Evolutionary conservation across 1,140 invertebrate species (phyloP), one percentile per base, ranked within the genome.

Genomic region (Hormaphis cornu): DNA sequence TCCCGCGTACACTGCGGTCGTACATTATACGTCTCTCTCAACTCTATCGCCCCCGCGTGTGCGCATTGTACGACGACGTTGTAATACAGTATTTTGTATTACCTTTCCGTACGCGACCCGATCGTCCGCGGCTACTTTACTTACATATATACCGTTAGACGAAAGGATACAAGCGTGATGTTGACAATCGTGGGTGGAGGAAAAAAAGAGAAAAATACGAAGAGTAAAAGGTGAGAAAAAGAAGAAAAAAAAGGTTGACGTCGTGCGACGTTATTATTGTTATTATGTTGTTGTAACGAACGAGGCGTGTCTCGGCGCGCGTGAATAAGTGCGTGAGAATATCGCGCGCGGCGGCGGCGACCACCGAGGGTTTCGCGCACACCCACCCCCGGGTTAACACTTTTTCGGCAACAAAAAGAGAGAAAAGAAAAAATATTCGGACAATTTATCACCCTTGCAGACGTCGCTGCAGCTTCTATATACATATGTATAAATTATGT

Each of bases 281-380:
- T n/a, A n/a, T n/a, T n/a, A n/a, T n/a, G n/a, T n/a, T n/a, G n/a
- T n/a, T n/a, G n/a, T n/a, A n/a, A n/a, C n/a, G n/a, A n/a, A n/a
- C n/a, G n/a, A 48, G 61, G 61, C 44, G 61, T 35, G 44, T 48
- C 40, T 22, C 10, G 20, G 10, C 30, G 33, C 16, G 40, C 33
- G 28, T n/a, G n/a, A n/a, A n/a, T n/a, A 63, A 63, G 59, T 63
- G 59, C 20, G 61, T 66, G 61, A 50, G 61, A 66, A 66, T 35
- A 42, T 22, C 54, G 35, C n/a, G n/a, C n/a, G n/a, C n/a, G n/a
- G n/a, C 33, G 35, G 33, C 40, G 44, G 18, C 61, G 61, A 66
- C 61, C 61, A 66, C 61, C 61, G 16, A 48, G 44, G 61, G 61
- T 30, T 66, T 16, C 10, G 44, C 40, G n/a, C n/a, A n/a, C n/a